Conservation (phyloP, 2,888 invertebrate genomes). For the Automeris io region DNA sequence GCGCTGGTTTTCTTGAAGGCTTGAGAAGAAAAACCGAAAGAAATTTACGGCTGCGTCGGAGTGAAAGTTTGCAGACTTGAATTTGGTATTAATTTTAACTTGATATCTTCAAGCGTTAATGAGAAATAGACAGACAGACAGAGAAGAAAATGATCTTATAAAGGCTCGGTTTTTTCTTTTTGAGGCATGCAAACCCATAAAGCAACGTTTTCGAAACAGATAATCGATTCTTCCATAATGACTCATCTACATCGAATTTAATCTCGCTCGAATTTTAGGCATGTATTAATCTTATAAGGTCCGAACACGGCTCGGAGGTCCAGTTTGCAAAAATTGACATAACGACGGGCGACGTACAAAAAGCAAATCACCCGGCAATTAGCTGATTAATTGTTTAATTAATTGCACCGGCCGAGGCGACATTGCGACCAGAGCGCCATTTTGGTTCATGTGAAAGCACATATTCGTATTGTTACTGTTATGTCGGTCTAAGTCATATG, state of each 20-base stretch:
- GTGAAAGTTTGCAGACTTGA: too few species aligned
- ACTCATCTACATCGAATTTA: not conserved
- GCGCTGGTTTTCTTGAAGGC: too few species aligned
- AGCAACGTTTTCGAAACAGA: too few species aligned
- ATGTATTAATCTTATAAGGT: slow-evolving; percentile 3
- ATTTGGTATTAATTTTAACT: too few species aligned
- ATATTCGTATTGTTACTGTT: slow-evolving; percentile 6
- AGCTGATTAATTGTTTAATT: slow-evolving; percentile 76
- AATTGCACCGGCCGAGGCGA: slow-evolving; percentile 39
- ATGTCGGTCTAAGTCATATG: not conserved
- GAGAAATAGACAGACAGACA: too few species aligned
- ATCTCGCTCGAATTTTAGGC: not conserved
- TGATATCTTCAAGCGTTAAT: too few species aligned
- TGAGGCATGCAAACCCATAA: too few species aligned
- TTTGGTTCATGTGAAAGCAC: not conserved
- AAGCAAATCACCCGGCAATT: slow-evolving; percentile 71
- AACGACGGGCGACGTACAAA: slow-evolving; percentile 41
- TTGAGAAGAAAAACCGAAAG: too few species aligned
- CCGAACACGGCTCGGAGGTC: slow-evolving; percentile 16
- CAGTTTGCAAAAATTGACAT: slow-evolving; percentile 53
- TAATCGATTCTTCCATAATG: too few species aligned
- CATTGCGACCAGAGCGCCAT: slow-evolving; percentile 4
- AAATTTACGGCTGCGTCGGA: too few species aligned
- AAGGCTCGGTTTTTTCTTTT: too few species aligned
- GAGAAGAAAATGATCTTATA: too few species aligned